phyloP scores from a whole-genome alignment of 2,113 vertebrate species.

The Egretta garzetta region DNA sequence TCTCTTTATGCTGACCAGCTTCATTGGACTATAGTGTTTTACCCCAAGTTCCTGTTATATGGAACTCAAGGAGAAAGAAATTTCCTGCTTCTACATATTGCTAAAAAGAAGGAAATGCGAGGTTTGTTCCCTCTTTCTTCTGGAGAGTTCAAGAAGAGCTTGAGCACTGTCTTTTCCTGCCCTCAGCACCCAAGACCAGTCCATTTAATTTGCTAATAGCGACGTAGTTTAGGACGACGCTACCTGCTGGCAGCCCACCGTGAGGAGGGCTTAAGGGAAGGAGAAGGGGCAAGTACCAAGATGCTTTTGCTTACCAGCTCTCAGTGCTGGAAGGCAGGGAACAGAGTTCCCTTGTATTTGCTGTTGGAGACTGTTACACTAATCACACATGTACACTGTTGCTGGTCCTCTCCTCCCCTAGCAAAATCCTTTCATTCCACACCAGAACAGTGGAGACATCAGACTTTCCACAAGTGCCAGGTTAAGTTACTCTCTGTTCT shows the following conservation, averaged over 20 bases:
- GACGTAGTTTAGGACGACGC: fast-evolving
- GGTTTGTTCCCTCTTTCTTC: not conserved
- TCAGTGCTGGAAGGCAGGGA: not conserved
- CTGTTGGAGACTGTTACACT: not conserved
- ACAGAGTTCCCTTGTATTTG: not conserved
- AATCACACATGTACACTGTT: not conserved
- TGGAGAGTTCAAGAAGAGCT: not conserved
- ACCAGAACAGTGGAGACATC: not conserved
- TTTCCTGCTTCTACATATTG: not conserved
- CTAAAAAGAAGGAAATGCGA: not conserved
- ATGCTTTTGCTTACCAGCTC: not conserved
- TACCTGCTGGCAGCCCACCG: not conserved
- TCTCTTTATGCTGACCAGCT: not conserved
- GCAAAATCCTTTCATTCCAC: not conserved
- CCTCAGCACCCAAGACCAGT: fast-evolving
- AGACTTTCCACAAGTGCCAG: not conserved
- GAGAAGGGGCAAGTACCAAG: not conserved
- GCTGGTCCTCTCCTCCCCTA: not conserved
- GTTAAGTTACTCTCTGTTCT: not conserved
- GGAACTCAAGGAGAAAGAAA: not conserved
- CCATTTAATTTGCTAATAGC: not conserved
- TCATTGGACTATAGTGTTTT: not conserved
- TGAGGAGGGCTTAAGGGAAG: not conserved
- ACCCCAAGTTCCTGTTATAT: not conserved
- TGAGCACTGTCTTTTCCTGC: not conserved